Evolutionary conservation across 2,888 invertebrate genomes (phyloP), one percentile per base, ranked within the genome.

Genomic region (Polyommatus iphigenia): DNA sequence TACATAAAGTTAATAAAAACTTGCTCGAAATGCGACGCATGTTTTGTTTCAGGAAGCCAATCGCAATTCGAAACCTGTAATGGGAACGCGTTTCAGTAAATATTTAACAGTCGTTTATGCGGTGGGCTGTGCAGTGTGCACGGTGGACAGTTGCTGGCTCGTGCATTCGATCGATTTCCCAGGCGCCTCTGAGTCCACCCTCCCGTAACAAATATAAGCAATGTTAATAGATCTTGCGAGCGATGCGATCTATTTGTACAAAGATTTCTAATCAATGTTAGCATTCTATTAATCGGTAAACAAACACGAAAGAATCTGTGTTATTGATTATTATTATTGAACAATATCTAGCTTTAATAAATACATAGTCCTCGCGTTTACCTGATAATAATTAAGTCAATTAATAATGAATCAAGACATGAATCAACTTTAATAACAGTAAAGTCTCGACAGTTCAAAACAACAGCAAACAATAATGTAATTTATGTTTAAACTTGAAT

Each of bases 141-240:
- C 71, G 7, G 75, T 67, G 75, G 50, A 50, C 75, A 75, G 75
- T 71, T 72, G 79, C 71, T 76, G 79, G 76, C 76, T 77, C 71
- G 67, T 76, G 80, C 79, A 80, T 80, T 80, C 76, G 81, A 82
- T 81, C 81, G 82, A 81, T 80, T 81, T 77, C 78, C 73, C 76
- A 59, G 81, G 80, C 81, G 82, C 81, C 81, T 78, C n/a, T 59
- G 8, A 36, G 80, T 76, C 80, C 79, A 79, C 79, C 77, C 77
- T 77, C 62, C 79, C 72, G 36, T 76, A 78, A 78, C 54, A 50
- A 50, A 75, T 75, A 75, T 75, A 75, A 75, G 50, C 75, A 75
- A 75, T 75, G 75, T 50, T 50, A 75, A 75, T 75, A 75, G 50
- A 50, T 50, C 75, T 75, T 50, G 50, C 75, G 15, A 20, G 18